A percentile compares a stretch with the other conserved stretches of the same genome.
Evolutionary conservation across 1,140 invertebrate species (phyloP).

Genomic region (Caerostris darwini): DNA sequence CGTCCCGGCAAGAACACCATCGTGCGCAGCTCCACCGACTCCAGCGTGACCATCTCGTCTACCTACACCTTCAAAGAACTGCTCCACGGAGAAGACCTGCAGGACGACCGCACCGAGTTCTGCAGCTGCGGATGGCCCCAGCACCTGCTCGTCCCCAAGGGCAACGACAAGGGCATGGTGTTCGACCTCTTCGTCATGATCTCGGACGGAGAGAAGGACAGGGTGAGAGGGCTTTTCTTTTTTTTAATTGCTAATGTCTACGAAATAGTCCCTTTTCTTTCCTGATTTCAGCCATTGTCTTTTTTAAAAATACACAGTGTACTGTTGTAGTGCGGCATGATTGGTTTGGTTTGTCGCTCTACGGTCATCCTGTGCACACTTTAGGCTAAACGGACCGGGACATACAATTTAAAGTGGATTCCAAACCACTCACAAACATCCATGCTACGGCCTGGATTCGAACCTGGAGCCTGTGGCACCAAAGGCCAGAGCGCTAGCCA

Average conservation of each 20-base stretch:
- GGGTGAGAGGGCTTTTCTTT: conserved; percentile 78
- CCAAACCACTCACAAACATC: no score
- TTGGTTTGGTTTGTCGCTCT: no score
- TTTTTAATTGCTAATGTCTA: no score
- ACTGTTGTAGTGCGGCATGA: no score
- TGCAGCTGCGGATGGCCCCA: conserved; percentile 84
- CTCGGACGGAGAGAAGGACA: conserved; percentile 89
- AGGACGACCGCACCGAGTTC: conserved; percentile 81
- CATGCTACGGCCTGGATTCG: no score
- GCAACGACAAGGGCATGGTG: conserved; percentile 86
- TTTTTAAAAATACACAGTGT: neutral
- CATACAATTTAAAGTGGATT: no score
- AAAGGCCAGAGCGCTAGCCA: no score
- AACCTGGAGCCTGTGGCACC: no score
- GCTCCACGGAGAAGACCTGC: conserved; percentile 55
- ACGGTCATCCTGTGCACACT: no score
- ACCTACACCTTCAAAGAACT: conserved; percentile 85
- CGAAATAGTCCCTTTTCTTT: neutral
- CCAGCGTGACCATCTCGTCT: conserved; percentile 88
- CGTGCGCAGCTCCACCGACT: conserved; percentile 85
- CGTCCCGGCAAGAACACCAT: conserved; percentile 86
- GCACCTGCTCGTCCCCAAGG: conserved; percentile 91
- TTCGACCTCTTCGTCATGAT: conserved; percentile 91
- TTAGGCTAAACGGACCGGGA: no score
- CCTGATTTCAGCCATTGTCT: neutral